A percentile compares a stretch with the other conserved stretches of the same genome.
Conservation (phyloP, 2,113 vertebrate genomes). For the Chiloscyllium plagiosum region DNA sequence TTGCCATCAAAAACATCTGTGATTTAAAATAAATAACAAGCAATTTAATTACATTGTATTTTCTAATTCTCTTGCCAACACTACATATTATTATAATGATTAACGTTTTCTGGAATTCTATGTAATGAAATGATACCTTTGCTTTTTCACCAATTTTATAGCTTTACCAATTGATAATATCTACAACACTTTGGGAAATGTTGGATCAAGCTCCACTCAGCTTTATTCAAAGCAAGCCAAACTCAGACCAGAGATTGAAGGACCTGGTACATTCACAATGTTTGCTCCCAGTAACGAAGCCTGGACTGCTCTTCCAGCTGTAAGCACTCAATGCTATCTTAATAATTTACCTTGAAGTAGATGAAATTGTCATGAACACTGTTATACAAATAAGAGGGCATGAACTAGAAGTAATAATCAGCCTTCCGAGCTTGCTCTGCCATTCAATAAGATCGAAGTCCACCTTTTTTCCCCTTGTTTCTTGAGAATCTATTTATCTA, state of each 20-base stretch:
- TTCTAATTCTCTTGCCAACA: neutral
- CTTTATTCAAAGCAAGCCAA: slow-evolving; percentile 83
- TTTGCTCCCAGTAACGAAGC: slow-evolving; percentile 93
- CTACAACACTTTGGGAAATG: slow-evolving; percentile 80
- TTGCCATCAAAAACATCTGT: neutral
- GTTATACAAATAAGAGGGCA: too few species aligned
- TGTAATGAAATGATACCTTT: neutral
- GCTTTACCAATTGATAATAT: slow-evolving; percentile 87
- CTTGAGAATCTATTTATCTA: too few species aligned
- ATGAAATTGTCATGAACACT: neutral
- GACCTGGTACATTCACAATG: slow-evolving; percentile 90
- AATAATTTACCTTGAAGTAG: neutral
- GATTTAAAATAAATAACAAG: neutral
- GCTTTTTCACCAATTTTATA: slow-evolving; percentile 48
- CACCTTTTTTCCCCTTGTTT: too few species aligned
- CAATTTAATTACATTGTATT: neutral
- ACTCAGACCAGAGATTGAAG: slow-evolving; percentile 79
- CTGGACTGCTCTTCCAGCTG: slow-evolving; percentile 76
- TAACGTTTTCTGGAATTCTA: neutral
- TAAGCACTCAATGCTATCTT: slow-evolving; percentile 53
- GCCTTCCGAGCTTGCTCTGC: too few species aligned
- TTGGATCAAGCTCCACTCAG: slow-evolving; percentile 83
- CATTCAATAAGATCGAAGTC: too few species aligned
- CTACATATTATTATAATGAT: neutral
- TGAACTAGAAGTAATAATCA: too few species aligned